Conservation (phyloP, 2,888 invertebrate species). For the Pseudoips prasinana region DNA sequence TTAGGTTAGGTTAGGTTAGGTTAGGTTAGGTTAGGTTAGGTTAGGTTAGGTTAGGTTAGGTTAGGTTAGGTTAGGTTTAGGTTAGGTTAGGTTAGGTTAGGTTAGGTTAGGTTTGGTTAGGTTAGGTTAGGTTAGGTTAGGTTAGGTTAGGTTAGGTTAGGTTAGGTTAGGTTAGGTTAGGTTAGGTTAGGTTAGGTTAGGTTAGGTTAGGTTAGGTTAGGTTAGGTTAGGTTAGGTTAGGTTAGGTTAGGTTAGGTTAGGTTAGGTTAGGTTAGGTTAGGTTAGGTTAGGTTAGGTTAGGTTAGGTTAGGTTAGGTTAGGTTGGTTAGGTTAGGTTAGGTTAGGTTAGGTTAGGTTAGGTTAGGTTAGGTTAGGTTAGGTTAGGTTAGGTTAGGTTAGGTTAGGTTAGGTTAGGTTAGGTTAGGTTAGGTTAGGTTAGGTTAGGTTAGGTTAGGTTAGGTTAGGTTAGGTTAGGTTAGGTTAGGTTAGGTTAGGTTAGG, state of each 20-base stretch:
- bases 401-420: slow-evolving; percentile 11
- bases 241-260: slow-evolving; percentile 11
- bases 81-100: slow-evolving; percentile 4
- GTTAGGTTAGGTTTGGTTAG: slow-evolving; percentile 4
- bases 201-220: slow-evolving; percentile 10
- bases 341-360: slow-evolving; percentile 9
- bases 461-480: slow-evolving; percentile 11
- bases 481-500: slow-evolving; percentile 11
- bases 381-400: slow-evolving; percentile 11
- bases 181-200: slow-evolving; percentile 7
- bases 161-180: slow-evolving; percentile 4
- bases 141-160: slow-evolving; percentile 3
- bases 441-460: slow-evolving; percentile 11
- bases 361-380: slow-evolving; percentile 11
- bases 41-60: slow-evolving; percentile 3
- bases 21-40: slow-evolving; percentile 2
- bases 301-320: too few species aligned
- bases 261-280: slow-evolving; percentile 9
- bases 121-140: slow-evolving; percentile 4
- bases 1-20: slow-evolving; percentile 4
- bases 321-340: slow-evolving; percentile 9
- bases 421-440: slow-evolving; percentile 9
- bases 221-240: slow-evolving; percentile 11
- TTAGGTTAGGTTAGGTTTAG: too few species aligned
- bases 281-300: slow-evolving; percentile 6